These are phyloP conservation scores for Neomorphus geoffroyi DNA, from an alignment of 2,797 vertebrate species.

Conservation along the genomic window DNA sequence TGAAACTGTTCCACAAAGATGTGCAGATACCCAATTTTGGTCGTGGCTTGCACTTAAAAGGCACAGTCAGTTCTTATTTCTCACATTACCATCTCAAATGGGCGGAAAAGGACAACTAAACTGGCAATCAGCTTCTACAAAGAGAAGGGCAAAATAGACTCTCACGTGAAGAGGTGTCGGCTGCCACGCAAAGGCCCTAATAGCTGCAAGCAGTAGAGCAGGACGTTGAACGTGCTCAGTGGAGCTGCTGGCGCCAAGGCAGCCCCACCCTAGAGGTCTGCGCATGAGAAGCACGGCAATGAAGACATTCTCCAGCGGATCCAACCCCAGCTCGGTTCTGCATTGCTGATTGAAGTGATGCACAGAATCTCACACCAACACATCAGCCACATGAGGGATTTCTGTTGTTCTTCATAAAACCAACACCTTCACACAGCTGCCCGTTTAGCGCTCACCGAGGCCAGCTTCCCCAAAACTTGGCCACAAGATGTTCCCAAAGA, in stretches of 20 bases:
- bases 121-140: slow-evolving; percentile 64
- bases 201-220: not conserved
- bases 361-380: accelerated
- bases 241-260: not conserved
- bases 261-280: not conserved
- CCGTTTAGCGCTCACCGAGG: not conserved
- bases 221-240: accelerated
- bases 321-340: not conserved
- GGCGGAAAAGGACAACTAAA: slow-evolving; percentile 65
- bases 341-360: no score
- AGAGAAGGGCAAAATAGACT: slow-evolving; percentile 60
- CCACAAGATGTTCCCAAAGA: not conserved
- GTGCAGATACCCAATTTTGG: slow-evolving; percentile 49
- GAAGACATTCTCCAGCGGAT: not conserved
- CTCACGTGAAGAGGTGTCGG: not conserved
- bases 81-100: slow-evolving; percentile 68
- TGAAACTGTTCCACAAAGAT: slow-evolving; percentile 60
- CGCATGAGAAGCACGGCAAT: accelerated
- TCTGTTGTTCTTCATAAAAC: not conserved
- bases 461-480: not conserved
- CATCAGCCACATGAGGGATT: not conserved
- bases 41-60: slow-evolving; percentile 69
- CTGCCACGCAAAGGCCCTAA: not conserved
- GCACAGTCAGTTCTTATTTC: slow-evolving; percentile 73
- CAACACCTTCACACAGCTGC: not conserved